Percentiles rank a stretch among this genome's conserved stretches.
Conservation (phyloP, 2,797 vertebrate species). For the Gastrophryne carolinensis region DNA sequence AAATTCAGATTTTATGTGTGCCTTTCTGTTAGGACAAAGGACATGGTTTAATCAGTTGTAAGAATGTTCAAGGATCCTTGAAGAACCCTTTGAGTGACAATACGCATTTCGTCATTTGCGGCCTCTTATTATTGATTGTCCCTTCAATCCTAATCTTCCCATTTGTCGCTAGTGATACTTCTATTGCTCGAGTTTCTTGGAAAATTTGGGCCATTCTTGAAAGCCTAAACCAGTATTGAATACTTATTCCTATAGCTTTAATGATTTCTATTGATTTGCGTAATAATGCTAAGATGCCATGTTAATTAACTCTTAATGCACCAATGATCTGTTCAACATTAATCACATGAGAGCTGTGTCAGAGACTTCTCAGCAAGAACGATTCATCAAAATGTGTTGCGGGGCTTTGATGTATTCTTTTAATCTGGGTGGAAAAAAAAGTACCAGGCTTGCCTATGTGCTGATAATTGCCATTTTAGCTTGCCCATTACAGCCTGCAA, state of each 20-base stretch:
- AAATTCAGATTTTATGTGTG: no score
- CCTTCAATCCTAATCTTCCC: not conserved
- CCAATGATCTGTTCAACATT: not conserved
- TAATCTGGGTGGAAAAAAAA: conserved; percentile 12
- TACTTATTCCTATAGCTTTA: not conserved
- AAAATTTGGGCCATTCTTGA: not conserved
- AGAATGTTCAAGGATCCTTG: not conserved
- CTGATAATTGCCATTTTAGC: conserved; percentile 76
- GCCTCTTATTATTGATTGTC: not conserved
- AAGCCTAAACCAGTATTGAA: not conserved
- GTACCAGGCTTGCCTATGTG: not conserved
- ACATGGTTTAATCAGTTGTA: not conserved
- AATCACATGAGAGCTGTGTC: not conserved
- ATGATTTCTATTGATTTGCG: not conserved
- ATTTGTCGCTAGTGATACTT: not conserved
- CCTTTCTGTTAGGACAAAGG: not conserved
- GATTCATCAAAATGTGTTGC: not conserved
- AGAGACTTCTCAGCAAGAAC: not conserved
- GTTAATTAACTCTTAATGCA: not conserved
- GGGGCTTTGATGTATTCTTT: not conserved
- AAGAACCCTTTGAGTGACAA: not conserved
- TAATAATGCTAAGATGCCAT: not conserved
- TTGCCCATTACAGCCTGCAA: conserved; percentile 77
- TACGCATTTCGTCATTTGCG: not conserved
- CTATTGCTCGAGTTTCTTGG: not conserved